Conservation (phyloP, 2,888 invertebrate genomes). For the Steromphala cineraria region DNA sequence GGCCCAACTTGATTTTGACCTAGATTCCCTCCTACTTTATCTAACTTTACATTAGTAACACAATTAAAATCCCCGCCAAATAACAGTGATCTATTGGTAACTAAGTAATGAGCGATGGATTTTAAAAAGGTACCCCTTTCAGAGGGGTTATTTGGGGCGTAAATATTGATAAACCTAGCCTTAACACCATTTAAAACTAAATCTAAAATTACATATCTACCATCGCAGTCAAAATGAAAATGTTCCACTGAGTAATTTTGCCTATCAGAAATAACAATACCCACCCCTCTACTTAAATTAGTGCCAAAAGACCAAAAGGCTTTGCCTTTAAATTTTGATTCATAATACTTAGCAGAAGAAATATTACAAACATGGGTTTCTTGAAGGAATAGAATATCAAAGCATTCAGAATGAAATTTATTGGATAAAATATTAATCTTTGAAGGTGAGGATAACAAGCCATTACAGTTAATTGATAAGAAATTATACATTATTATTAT, state of each 20-base stretch:
- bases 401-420: neutral
- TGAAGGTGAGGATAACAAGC: neutral
- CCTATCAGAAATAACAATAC: neutral
- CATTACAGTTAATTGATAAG: neutral
- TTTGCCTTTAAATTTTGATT: neutral
- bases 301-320: conserved; percentile 14
- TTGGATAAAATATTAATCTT: neutral
- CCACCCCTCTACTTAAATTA: neutral
- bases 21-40: conserved; percentile 4
- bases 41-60: neutral
- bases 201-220: neutral
- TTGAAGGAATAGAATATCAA: conserved; percentile 11
- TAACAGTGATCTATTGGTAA: neutral
- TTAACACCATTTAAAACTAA: neutral
- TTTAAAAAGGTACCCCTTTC: neutral
- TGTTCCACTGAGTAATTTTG: neutral
- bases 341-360: neutral
- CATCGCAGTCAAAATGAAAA: conserved; percentile 5
- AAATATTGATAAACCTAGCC: neutral
- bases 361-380: conserved; percentile 9
- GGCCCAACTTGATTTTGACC: neutral
- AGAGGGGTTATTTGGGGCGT: neutral
- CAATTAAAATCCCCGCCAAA: conserved; percentile 21
- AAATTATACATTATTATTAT: neutral
- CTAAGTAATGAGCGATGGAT: neutral